Evolutionary conservation across 2,888 invertebrate species (phyloP).

Genomic region (Drosophila yooni): DNA sequence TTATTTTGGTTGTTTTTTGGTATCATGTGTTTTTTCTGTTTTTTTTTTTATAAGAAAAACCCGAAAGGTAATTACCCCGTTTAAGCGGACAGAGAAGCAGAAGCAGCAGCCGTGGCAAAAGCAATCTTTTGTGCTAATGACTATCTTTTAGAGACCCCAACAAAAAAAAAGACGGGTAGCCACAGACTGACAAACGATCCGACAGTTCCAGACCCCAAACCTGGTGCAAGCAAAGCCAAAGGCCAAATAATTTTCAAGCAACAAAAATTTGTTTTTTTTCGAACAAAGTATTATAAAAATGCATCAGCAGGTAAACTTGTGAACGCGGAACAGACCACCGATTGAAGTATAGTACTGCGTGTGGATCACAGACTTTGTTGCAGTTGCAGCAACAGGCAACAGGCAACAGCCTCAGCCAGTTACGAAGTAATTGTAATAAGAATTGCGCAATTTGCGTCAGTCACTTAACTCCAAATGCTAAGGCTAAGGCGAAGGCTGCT

Average conservation of each 20-base stretch:
- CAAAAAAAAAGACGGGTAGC: constrained; percentile 69
- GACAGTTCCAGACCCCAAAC: constrained; percentile 42
- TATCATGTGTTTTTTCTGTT: constrained; percentile 12
- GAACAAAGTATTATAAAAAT: constrained; percentile 66
- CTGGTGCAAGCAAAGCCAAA: constrained; percentile 40
- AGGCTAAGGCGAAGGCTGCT: constrained; percentile 30
- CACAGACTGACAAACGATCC: constrained; percentile 57
- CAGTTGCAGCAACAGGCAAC: constrained; percentile 29
- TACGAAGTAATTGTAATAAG: constrained; percentile 74
- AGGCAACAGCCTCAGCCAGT: constrained; percentile 41
- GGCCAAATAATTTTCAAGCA: constrained; percentile 65
- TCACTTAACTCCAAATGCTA: constrained; percentile 58
- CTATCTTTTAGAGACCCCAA: constrained; percentile 66
- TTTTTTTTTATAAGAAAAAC: constrained; percentile 12
- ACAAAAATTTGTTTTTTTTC: constrained; percentile 18
- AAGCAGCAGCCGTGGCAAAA: constrained; percentile 52
- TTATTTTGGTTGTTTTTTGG: constrained; percentile 31
- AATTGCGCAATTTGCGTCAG: constrained; percentile 78
- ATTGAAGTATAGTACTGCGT: constrained; percentile 26
- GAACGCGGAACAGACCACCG: constrained; percentile 8
- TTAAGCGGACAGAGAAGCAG: constrained; percentile 62
- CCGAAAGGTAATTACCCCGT: constrained; percentile 71
- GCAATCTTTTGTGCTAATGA: constrained; percentile 74
- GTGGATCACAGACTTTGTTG: constrained; percentile 21
- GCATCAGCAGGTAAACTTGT: constrained; percentile 37